Evolutionary conservation across 2,113 vertebrate species (phyloP), one percentile per base, ranked within the genome.

Genomic region (Plestiodon gilberti): DNA sequence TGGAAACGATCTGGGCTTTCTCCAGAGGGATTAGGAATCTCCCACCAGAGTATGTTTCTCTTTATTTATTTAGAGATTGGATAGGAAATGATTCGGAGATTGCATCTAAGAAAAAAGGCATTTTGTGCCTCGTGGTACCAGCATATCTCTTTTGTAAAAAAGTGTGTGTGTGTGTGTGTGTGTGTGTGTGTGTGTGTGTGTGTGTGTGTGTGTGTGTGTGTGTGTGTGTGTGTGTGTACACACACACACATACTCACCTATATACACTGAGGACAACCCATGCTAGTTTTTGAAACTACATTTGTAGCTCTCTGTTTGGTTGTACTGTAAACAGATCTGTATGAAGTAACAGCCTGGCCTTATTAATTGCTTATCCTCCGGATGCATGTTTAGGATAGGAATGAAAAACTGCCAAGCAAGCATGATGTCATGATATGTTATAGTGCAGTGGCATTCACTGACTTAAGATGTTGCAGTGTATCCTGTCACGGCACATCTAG

Each of bases 1-100:
- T 96, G 96, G 97, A 96, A 88, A 96, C 94, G 92, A 77, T 94
- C 89, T 95, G 91, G 93, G 88, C 76, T 95, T 93, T 94, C 93
- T 94, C 95, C 94, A 94, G 94, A 89, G 94, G 94, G 86, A 95
- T 92, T 95, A 94, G 91, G 86, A 94, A 89, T 95, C 89, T 87
- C 92, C 91, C 84, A 91, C 76, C 85, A 89, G 74, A 94, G 73
- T 55, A 88, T 90, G 87, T 93, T 94, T 93, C 71, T 91, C 78
- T 71, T 92, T 89, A 82, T 93, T 92, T 94, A 90, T 93, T 93
- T 94, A 93, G 90, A 87, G 76, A 91, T 93, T 87, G 0, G 22
- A 59, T 86, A 89, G 89, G 87, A 94, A 86, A 88, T 83, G 86
- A 88, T 13, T 93, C 91, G 91, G 90, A 93, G 89, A 78, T 89